Evolutionary conservation across 2,888 invertebrate genomes (phyloP).

Genomic region (Aspidiotus rigidus): DNA sequence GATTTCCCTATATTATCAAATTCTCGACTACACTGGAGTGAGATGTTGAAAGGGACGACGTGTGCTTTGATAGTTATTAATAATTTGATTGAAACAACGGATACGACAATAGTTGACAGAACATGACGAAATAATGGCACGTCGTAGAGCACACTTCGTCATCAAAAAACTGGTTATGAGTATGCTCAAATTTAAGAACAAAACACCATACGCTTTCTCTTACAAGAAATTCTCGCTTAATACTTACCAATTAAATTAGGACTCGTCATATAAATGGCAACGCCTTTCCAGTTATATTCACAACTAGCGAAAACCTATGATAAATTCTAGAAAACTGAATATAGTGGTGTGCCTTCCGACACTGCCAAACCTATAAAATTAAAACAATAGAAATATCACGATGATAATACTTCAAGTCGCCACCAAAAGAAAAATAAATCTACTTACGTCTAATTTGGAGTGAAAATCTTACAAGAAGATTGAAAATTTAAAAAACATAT

Average conservation of each 20-base stretch:
- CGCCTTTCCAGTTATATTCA: conserved; percentile 53
- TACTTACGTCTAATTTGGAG: conserved; percentile 27
- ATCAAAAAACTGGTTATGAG: no score
- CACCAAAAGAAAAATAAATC: background rate
- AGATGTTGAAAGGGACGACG: no score
- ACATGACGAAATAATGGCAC: no score
- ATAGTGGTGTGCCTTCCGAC: conserved; percentile 21
- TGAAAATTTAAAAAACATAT: conserved; percentile 20
- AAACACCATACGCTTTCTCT: no score
- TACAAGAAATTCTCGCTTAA: background rate
- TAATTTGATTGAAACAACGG: no score
- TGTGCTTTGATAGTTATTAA: no score
- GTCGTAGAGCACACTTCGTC: no score
- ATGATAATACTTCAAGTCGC: background rate
- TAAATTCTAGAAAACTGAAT: conserved; percentile 18
- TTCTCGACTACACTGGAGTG: no score
- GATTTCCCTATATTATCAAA: no score
- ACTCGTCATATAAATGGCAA: conserved; percentile 94
- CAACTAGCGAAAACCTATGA: conserved; percentile 18
- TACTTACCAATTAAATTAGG: conserved; percentile 41
- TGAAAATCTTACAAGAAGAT: conserved; percentile 13
- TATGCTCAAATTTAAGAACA: no score
- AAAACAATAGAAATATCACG: background rate
- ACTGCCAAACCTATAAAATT: conserved; percentile 31
- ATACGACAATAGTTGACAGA: no score